Conservation (phyloP, 1,140 invertebrate species). For the Proctacanthus coquilletti region DNA sequence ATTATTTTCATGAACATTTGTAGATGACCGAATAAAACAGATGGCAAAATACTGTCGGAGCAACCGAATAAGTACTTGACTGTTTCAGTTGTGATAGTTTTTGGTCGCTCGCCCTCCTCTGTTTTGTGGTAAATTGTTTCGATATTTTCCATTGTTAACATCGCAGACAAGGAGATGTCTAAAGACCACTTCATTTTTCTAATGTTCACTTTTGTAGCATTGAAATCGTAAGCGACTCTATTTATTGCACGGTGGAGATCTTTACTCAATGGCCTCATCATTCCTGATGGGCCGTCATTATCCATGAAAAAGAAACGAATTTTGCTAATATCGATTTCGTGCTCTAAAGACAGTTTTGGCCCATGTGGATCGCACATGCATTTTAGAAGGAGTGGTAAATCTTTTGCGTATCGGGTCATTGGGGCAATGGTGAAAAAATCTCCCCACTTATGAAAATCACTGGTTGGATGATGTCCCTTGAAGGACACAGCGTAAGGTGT, state of each 20-base stretch:
- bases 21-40: slow-evolving; percentile 37
- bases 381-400: slow-evolving; percentile 56
- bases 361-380: slow-evolving; percentile 41
- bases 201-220: slow-evolving; percentile 39
- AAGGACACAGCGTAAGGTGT: slow-evolving; percentile 43
- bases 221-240: slow-evolving; percentile 44
- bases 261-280: slow-evolving; percentile 42
- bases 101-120: slow-evolving; percentile 36
- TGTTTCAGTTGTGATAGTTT: slow-evolving; percentile 37
- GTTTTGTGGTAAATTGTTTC: slow-evolving; percentile 42
- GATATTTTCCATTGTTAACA: slow-evolving; percentile 40
- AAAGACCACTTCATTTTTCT: slow-evolving; percentile 41
- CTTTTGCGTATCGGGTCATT: slow-evolving; percentile 67
- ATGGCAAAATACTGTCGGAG: slow-evolving; percentile 39
- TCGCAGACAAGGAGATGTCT: slow-evolving; percentile 37
- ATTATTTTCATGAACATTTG: slow-evolving; percentile 35
- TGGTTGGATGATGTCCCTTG: slow-evolving; percentile 39
- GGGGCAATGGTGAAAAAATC: slow-evolving; percentile 57
- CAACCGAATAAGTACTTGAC: slow-evolving; percentile 36
- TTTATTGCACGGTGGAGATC: slow-evolving; percentile 51
- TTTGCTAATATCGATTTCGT: slow-evolving; percentile 48
- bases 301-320: slow-evolving; percentile 67
- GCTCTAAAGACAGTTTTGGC: slow-evolving; percentile 41
- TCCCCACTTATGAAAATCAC: slow-evolving; percentile 37
- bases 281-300: slow-evolving; percentile 45